Percentiles rank a stretch among this genome's conserved stretches.
Evolutionary conservation across 1,140 invertebrate species (phyloP).

Genomic region (Drosophila erecta): DNA sequence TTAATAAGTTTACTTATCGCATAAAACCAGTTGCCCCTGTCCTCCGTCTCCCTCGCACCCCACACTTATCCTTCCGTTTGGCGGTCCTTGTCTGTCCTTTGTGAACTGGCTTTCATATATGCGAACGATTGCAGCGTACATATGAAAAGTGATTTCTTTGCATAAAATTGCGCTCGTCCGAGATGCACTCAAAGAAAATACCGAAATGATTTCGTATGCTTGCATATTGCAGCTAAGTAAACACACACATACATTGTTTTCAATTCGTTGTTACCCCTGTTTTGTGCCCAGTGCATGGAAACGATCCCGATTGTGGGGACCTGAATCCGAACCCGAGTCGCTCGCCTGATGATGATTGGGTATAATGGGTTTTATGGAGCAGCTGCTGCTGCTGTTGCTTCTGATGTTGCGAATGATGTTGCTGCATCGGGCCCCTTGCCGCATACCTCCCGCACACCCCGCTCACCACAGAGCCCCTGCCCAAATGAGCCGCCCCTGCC

Average conservation of each 20-base stretch:
- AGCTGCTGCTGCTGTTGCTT: constrained; percentile 69
- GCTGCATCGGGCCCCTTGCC: constrained; percentile 28
- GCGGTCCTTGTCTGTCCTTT: constrained; percentile 26
- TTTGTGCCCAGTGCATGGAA: constrained; percentile 24
- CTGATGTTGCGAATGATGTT: constrained; percentile 44
- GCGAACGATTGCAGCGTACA: constrained; percentile 35
- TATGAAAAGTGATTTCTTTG: constrained; percentile 83
- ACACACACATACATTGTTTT: too few relatives aligned
- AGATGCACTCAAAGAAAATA: constrained; percentile 28
- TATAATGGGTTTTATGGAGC: constrained; percentile 83
- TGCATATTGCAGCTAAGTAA: background rate
- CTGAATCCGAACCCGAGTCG: constrained; percentile 44
- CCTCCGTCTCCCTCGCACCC: background rate
- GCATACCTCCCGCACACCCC: background rate
- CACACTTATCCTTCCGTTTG: constrained; percentile 1
- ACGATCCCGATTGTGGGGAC: constrained; percentile 57
- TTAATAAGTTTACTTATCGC: constrained; percentile 27
- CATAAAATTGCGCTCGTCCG: constrained; percentile 63
- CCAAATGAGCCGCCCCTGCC: constrained; percentile 2
- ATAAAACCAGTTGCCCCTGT: constrained; percentile 48
- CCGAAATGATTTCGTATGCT: background rate
- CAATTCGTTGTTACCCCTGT: too few relatives aligned
- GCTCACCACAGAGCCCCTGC: background rate
- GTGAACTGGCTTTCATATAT: constrained; percentile 50
- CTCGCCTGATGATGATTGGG: constrained; percentile 79